A percentile compares a stretch with the other conserved stretches of the same genome.
Conservation (phyloP, 2,888 invertebrate genomes). For the Amphipoea oculea region DNA sequence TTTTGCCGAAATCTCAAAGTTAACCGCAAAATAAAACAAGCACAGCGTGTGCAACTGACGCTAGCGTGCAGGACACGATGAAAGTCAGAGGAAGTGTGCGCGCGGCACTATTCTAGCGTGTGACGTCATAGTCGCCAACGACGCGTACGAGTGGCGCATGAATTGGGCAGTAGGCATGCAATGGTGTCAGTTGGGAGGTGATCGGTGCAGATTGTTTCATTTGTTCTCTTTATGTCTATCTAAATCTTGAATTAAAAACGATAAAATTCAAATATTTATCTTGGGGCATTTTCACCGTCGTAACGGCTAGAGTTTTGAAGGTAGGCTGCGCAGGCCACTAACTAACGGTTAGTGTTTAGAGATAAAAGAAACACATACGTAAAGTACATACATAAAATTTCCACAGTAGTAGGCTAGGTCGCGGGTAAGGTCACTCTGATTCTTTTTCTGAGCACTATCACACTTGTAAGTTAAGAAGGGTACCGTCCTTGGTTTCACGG, state of each 20-base stretch:
- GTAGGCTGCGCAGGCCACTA: too few relatives aligned
- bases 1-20: not conserved
- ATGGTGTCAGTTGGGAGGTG: not conserved
- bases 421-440: too few relatives aligned
- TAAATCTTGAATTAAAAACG: too few relatives aligned
- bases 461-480: too few relatives aligned
- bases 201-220: not conserved
- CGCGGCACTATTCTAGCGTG: not conserved
- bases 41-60: conserved; percentile 3
- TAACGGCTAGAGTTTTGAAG: too few relatives aligned
- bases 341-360: too few relatives aligned
- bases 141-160: not conserved
- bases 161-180: not conserved
- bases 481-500: too few relatives aligned
- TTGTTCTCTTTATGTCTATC: too few relatives aligned
- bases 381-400: too few relatives aligned
- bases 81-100: conserved; percentile 1
- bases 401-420: too few relatives aligned
- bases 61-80: conserved; percentile 19
- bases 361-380: too few relatives aligned
- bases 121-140: conserved; percentile 2
- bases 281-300: not conserved
- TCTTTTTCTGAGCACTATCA: too few relatives aligned
- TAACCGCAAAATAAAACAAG: conserved; percentile 2
- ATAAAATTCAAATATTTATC: not conserved